These are phyloP conservation scores for Trachelipus rathkii DNA, from an alignment of 1,140 invertebrate genomes.

Conservation along the genomic window DNA sequence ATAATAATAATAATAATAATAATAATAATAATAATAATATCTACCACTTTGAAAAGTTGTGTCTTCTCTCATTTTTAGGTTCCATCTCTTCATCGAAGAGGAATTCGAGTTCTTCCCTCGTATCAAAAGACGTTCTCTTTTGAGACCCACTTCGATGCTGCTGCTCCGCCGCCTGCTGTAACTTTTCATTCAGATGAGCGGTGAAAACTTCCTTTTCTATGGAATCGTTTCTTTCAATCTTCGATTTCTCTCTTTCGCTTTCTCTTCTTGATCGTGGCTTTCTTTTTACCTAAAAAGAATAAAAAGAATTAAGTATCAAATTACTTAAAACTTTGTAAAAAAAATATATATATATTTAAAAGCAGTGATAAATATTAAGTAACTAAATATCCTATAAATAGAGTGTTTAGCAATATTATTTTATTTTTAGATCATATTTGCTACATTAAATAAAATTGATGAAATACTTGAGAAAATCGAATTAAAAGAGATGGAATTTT, in stretches of 20 bases:
- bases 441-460: too few species aligned
- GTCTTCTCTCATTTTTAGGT: slow-evolving; percentile 32
- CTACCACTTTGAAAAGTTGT: not conserved
- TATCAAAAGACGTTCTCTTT: slow-evolving; percentile 49
- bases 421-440: too few species aligned
- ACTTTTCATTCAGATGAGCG: not conserved
- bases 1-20: too few species aligned
- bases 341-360: too few species aligned
- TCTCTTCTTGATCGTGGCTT: not conserved
- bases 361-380: too few species aligned
- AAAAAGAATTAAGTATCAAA: too few species aligned
- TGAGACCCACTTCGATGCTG: not conserved
- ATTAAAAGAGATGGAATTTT: too few species aligned
- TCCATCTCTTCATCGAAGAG: slow-evolving; percentile 97
- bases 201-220: not conserved
- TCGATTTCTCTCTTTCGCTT: not conserved
- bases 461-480: too few species aligned
- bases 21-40: not conserved
- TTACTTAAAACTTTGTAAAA: too few species aligned
- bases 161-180: not conserved
- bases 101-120: slow-evolving; percentile 87
- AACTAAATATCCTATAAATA: too few species aligned
- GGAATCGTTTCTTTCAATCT: not conserved
- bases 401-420: too few species aligned
- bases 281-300: not conserved